Base-by-base conservation (phyloP, 2,797 vertebrate species). In the Antrozous pallidus region DNA sequence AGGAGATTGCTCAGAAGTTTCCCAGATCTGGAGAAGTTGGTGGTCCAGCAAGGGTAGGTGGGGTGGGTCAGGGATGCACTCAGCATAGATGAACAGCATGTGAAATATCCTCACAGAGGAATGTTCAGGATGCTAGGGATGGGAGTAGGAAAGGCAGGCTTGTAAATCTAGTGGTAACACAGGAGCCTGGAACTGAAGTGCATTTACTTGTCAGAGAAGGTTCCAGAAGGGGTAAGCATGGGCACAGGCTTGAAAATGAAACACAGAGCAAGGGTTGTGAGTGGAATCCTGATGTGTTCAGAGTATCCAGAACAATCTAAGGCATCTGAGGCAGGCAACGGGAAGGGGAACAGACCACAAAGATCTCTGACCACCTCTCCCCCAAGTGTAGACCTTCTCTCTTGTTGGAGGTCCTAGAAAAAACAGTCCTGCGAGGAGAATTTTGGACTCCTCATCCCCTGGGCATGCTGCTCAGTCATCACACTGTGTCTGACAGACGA, bases 151-250 rank as follows among this genome's bases (percentile, higher is more conserved):
- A 14, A 33, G 10, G 58, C 17, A 28, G 69, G 67, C 17, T 13
- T 18, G 88, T 38, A 36, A 18, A 49, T 75, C 3, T 14, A 36
- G 24, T 3, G 67, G 36, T 75, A 75, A 78, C 63, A 28, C 17
- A 22, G 36, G 56, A 51, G 20, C 63, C 40, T 24, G 56, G 33
- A 42, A 33, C 54, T 70, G 77, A 85, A n/a, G 49, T 6, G 67
- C 70, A 42, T 63, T 45, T 36, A 69, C 63, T 84, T 90, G 33
- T 79, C 56, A 78, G 75, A 93, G 86, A 93, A 90, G 20, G 26
- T 92, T 89, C 88, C n/a, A 18, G 54, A 93, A 83, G 14, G 0
- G 33, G 38, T 26, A 47, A 17, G 42, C 2, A 17, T 0, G 0
- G n/a, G 12, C 33, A 69, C 84, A 84, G 67, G 20, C 56, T 65